Conservation (phyloP, 2,888 invertebrate genomes). For the Catotricha subobsoleta region DNA sequence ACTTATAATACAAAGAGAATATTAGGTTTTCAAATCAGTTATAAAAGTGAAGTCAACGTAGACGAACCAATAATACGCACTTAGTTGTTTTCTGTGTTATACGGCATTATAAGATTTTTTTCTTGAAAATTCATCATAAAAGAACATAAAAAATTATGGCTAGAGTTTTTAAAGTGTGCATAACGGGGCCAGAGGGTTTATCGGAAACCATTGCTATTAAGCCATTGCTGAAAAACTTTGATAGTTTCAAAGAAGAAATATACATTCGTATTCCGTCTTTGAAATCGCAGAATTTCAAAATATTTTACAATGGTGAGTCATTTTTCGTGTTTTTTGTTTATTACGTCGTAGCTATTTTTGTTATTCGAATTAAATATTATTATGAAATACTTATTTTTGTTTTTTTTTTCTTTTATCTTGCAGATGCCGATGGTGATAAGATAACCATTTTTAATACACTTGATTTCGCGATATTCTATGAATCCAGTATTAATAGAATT, state of each 20-base stretch:
- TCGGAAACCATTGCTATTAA: too few species aligned
- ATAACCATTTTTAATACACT: slow-evolving; percentile 20
- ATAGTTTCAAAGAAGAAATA: slow-evolving; percentile 4
- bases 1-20: too few species aligned
- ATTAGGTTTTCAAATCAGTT: too few species aligned
- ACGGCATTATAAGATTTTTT: too few species aligned
- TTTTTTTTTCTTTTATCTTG: background rate
- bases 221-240: slow-evolving; percentile 12
- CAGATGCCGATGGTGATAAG: slow-evolving; percentile 21
- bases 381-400: background rate
- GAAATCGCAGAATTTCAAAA: slow-evolving; percentile 1
- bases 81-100: too few species aligned
- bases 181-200: too few species aligned
- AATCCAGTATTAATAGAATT: slow-evolving; percentile 10
- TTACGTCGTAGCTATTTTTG: background rate
- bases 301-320: slow-evolving; percentile 4
- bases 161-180: too few species aligned
- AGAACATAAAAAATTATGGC: too few species aligned
- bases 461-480: slow-evolving; percentile 21
- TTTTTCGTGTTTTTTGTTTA: background rate
- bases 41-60: too few species aligned
- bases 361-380: background rate
- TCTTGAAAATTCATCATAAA: too few species aligned
- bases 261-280: slow-evolving; percentile 4
- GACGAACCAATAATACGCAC: too few species aligned